A percentile compares a stretch with the other conserved stretches of the same genome.
phyloP scores from a whole-genome alignment of 2,797 vertebrate species.

The Argya squamiceps region DNA sequence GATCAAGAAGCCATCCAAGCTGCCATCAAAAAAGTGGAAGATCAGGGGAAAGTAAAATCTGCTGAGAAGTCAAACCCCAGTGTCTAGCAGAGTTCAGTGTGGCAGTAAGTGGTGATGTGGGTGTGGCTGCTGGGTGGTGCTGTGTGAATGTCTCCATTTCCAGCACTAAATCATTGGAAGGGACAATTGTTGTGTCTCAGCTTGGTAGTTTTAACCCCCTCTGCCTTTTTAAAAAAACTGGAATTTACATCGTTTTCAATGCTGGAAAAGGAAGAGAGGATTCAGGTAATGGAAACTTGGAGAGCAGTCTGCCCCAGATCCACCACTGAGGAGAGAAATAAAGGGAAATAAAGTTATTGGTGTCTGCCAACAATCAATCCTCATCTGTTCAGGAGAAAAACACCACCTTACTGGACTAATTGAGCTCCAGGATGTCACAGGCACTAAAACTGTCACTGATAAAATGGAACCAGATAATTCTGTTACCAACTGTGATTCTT shows the following conservation, averaged over 20 bases:
- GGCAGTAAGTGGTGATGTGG: background rate
- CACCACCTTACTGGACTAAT: background rate
- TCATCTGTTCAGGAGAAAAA: background rate
- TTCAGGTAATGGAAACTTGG: background rate
- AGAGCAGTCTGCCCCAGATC: background rate
- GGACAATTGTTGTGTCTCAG: background rate
- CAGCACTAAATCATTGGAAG: conserved; percentile 5
- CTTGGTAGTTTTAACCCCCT: background rate
- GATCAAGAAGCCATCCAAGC: conserved; percentile 92
- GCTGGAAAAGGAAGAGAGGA: background rate
- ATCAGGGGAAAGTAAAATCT: conserved; percentile 91
- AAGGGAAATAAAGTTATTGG: background rate
- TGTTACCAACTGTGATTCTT: background rate
- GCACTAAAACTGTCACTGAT: background rate
- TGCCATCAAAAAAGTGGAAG: conserved; percentile 96
- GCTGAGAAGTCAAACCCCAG: conserved; percentile 50
- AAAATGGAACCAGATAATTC: background rate
- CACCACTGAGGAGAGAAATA: background rate
- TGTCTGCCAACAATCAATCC: background rate
- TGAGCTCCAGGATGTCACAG: background rate
- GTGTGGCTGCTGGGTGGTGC: conserved; percentile 23
- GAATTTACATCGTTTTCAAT: background rate
- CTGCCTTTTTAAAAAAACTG: conserved; percentile 1
- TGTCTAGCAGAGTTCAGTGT: background rate
- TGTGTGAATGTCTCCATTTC: conserved; percentile 30